Conservation (phyloP, 2,888 invertebrate genomes). For the Eupithecia insigniata region DNA sequence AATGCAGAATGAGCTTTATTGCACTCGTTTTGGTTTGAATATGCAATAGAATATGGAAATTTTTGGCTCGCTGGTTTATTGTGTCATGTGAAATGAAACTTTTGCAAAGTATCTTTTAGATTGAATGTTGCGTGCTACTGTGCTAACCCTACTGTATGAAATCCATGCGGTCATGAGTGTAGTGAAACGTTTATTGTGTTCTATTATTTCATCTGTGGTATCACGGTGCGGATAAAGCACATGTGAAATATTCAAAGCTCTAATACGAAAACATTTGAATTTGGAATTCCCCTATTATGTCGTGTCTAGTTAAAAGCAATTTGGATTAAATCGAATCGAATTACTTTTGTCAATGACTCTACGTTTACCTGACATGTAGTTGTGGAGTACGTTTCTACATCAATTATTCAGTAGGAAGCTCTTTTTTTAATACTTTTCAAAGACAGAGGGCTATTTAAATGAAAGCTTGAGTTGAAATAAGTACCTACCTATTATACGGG, state of each 20-base stretch:
- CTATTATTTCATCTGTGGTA: constrained; percentile 4
- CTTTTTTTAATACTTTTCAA: background rate
- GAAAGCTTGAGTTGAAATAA: background rate
- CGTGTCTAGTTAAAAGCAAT: constrained; percentile 23
- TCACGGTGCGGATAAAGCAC: background rate
- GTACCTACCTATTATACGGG: too few species aligned
- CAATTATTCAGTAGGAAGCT: background rate
- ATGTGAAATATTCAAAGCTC: constrained; percentile 6
- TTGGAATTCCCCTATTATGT: constrained; percentile 11
- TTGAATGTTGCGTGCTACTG: background rate
- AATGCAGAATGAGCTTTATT: constrained; percentile 41
- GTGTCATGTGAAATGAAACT: background rate
- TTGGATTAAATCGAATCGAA: constrained; percentile 24
- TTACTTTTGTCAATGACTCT: constrained; percentile 21
- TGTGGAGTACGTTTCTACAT: background rate
- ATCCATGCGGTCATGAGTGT: background rate
- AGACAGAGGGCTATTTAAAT: background rate
- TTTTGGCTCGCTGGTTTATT: constrained; percentile 1
- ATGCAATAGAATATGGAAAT: constrained; percentile 13
- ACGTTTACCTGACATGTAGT: constrained; percentile 5
- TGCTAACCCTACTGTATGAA: background rate
- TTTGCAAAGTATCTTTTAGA: background rate
- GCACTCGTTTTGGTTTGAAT: constrained; percentile 14
- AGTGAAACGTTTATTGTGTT: background rate
- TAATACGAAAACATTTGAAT: constrained; percentile 20